Conservation (phyloP, 2,888 invertebrate species). For the Phoronis australis region DNA sequence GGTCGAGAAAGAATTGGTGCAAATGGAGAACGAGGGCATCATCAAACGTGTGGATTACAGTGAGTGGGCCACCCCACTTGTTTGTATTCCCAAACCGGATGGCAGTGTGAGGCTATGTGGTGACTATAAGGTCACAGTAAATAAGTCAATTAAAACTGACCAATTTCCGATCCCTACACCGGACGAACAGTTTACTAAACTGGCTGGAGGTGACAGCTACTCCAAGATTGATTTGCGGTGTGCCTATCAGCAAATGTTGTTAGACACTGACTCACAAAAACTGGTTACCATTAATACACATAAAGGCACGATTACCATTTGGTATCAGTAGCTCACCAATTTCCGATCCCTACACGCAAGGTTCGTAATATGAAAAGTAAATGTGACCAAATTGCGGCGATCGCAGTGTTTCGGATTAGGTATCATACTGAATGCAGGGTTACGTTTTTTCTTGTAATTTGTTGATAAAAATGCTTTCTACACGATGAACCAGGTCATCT, state of each 20-base stretch:
- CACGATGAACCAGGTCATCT: too few relatives aligned
- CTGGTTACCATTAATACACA: too few relatives aligned
- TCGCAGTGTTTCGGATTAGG: too few relatives aligned
- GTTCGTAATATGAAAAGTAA: too few relatives aligned
- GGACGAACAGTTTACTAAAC: conserved; percentile 19
- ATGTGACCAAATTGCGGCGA: too few relatives aligned
- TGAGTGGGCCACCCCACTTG: conserved; percentile 16
- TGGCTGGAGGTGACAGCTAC: conserved; percentile 4
- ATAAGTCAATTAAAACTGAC: conserved; percentile 4
- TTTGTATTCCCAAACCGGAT: conserved; percentile 13
- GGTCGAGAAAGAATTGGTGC: conserved; percentile 8
- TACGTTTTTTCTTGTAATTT: too few relatives aligned
- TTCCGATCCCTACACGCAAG: too few relatives aligned
- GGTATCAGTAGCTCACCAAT: too few relatives aligned
- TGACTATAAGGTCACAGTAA: conserved; percentile 16
- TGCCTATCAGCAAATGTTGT: conserved; percentile 3
- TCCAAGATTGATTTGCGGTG: conserved; percentile 9
- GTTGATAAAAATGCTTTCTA: too few relatives aligned
- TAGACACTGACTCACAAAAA: too few relatives aligned
- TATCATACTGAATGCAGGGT: too few relatives aligned
- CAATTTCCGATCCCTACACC: conserved; percentile 21
- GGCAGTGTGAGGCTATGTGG: conserved; percentile 14
- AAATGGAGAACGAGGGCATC: conserved; percentile 10
- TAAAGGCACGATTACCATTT: conserved; percentile 13
- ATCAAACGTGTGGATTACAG: conserved; percentile 12